Percentiles rank a stretch among this genome's conserved stretches.
Evolutionary conservation across 2,888 invertebrate genomes (phyloP).

Genomic region (Calameuta idolon): DNA sequence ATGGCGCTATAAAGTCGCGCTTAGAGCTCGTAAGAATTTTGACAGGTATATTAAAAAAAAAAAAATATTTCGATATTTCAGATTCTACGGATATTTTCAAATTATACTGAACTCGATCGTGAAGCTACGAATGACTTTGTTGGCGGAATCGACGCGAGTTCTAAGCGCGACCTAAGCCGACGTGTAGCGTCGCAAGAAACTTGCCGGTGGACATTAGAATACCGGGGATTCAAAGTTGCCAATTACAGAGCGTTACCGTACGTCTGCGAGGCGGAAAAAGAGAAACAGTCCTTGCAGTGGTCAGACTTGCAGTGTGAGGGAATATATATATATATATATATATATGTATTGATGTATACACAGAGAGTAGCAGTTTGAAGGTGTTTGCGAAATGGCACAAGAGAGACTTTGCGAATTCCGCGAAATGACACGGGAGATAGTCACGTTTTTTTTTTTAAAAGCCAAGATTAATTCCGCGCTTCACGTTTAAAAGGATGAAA

Average conservation of each 20-base stretch:
- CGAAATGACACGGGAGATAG: neutral
- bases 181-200: constrained; percentile 4
- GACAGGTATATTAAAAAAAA: neutral
- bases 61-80: neutral
- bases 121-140: neutral
- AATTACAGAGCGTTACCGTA: constrained; percentile 5
- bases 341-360: neutral
- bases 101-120: neutral
- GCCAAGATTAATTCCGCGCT: neutral
- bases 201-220: constrained; percentile 10
- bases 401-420: neutral
- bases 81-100: neutral
- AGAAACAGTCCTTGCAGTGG: constrained; percentile 10
- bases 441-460: neutral
- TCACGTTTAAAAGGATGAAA: neutral
- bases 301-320: neutral
- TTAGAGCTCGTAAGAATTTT: neutral
- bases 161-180: constrained; percentile 1
- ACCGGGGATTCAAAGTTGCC: constrained; percentile 7
- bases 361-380: neutral
- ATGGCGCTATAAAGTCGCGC: neutral
- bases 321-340: neutral
- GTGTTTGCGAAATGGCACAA: neutral
- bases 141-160: neutral
- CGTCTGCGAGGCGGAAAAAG: neutral